Conservation (phyloP, 2,888 invertebrate genomes). For the Phlogophora meticulosa region DNA sequence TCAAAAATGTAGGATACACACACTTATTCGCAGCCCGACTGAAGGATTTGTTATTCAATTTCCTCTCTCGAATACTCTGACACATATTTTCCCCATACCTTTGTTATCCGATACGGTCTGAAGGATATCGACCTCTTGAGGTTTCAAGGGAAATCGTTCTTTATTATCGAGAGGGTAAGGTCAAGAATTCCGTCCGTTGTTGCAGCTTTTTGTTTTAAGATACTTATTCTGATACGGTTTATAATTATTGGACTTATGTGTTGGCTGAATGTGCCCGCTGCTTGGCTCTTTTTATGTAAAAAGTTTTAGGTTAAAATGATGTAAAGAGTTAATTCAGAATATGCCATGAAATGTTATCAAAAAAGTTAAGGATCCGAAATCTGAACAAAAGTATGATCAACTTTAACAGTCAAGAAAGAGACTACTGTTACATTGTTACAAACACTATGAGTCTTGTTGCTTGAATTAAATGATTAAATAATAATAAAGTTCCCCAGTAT, state of each 20-base stretch:
- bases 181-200: slow-evolving; percentile 10
- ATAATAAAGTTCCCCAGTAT: too few relatives aligned
- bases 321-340: not conserved
- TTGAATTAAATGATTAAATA: too few relatives aligned
- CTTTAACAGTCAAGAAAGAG: too few relatives aligned
- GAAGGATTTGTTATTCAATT: slow-evolving; percentile 71
- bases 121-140: slow-evolving; percentile 48
- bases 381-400: not conserved
- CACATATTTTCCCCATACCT: slow-evolving; percentile 61
- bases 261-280: slow-evolving; percentile 9
- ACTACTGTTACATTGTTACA: too few relatives aligned
- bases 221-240: slow-evolving; percentile 57
- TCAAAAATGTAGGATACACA: slow-evolving; percentile 63
- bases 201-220: slow-evolving; percentile 40
- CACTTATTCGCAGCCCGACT: slow-evolving; percentile 58
- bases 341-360: too few relatives aligned
- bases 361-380: not conserved
- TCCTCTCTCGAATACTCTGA: slow-evolving; percentile 55
- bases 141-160: slow-evolving; percentile 27
- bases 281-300: not conserved
- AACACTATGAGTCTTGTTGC: too few relatives aligned
- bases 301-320: not conserved
- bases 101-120: slow-evolving; percentile 59
- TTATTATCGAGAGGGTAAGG: slow-evolving; percentile 22
- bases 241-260: slow-evolving; percentile 59